These are phyloP conservation scores for Papilio machaon DNA, from an alignment of 1,140 invertebrate genomes.

Conservation along the genomic window DNA sequence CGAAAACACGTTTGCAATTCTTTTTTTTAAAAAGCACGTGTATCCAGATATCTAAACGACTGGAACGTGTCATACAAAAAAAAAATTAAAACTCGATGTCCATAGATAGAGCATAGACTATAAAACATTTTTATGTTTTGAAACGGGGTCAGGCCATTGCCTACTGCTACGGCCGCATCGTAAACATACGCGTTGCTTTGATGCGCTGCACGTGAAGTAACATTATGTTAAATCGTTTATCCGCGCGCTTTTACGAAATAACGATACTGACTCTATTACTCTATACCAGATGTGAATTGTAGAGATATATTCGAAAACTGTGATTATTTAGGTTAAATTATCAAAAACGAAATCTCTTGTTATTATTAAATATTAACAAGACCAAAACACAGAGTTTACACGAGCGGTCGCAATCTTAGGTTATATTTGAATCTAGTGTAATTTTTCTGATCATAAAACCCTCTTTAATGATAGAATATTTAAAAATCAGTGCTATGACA, in stretches of 20 bases:
- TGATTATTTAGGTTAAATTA: neutral
- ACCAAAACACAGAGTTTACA: neutral
- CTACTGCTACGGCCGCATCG: slow-evolving; percentile 39
- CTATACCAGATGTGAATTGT: neutral
- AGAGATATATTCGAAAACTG: neutral
- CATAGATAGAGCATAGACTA: slow-evolving; percentile 29
- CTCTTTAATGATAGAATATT: no score
- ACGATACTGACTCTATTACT: neutral
- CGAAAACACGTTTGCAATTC: slow-evolving; percentile 10
- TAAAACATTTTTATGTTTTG: slow-evolving; percentile 38
- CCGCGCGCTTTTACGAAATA: neutral
- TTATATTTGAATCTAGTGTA: no score
- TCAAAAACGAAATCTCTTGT: neutral
- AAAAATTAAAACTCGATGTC: slow-evolving; percentile 23
- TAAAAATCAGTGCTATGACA: no score
- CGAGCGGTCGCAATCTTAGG: no score
- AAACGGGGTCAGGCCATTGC: slow-evolving; percentile 34
- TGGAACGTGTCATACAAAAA: slow-evolving; percentile 19
- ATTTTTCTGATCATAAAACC: no score
- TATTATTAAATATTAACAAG: neutral
- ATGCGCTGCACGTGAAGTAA: slow-evolving; percentile 48
- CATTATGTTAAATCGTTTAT: slow-evolving; percentile 43
- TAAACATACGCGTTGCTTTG: slow-evolving; percentile 44
- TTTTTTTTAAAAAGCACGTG: slow-evolving; percentile 12
- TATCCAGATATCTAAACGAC: slow-evolving; percentile 24